Evolutionary conservation across 2,888 invertebrate genomes (phyloP), one percentile per base, ranked within the genome.

Genomic region (Diaperis boleti): DNA sequence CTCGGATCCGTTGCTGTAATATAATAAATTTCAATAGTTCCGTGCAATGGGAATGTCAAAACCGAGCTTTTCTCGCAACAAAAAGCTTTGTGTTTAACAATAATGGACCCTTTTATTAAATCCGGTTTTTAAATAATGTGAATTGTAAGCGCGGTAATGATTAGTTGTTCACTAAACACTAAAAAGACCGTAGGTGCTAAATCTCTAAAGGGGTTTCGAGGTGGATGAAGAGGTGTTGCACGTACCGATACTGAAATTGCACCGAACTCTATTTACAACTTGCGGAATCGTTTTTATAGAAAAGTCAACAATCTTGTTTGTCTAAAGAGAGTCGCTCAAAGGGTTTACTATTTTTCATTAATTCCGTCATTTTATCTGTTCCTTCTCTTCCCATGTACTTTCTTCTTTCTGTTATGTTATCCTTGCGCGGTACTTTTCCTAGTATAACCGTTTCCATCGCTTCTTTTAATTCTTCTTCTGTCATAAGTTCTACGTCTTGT

Each of bases 251-350:
- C 10, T 10, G 14, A 35, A 31, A 42, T 50, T 52, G 29, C 42
- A 26, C 42, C 57, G 50, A 62, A 62, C 52, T 57, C 50, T 57
- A 62, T 62, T 62, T 57, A 52, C 62, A 62, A 57, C 57, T 57
- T 50, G 57, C 35, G 22, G 57, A 57, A 62, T 26, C 57, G 62
- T 62, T 62, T 57, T 50, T 62, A 35, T 35, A 57, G 45, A 49
- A 47, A 62, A 62, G 33, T 62, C 57, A 52, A 55, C 37, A 62
- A 49, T 41, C 31, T 45, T 35, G 20, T 10, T 17, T n/a, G 13
- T 14, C n/a, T 15, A 57, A 57, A 44, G 15, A n/a, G 11, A 15
- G 20, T 22, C 29, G 55, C 42, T n/a, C n/a, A 39, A 14, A 10
- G 18, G 26, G 52, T 29, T 56, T 20, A 11, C 45, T 20, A 7